These are phyloP conservation scores for Yponomeuta evonymella DNA, from an alignment of 2,888 invertebrate species.

Conservation along the genomic window DNA sequence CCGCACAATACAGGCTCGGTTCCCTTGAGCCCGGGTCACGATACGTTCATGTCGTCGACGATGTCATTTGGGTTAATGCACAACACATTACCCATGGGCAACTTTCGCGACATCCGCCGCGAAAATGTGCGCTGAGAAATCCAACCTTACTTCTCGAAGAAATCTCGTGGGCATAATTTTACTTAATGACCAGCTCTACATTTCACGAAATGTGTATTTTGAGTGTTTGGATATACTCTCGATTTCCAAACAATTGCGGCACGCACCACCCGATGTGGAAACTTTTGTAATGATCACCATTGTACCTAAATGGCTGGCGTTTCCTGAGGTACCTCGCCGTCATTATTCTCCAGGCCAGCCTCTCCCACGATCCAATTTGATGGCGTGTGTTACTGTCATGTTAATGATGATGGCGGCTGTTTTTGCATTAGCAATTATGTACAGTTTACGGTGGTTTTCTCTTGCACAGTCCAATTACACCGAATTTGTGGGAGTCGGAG, in stretches of 20 bases:
- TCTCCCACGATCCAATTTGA: constrained; percentile 71
- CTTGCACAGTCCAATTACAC: constrained; percentile 58
- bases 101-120: constrained; percentile 19
- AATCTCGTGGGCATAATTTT: neutral
- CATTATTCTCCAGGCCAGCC: constrained; percentile 61
- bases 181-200: neutral
- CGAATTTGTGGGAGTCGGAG: constrained; percentile 62
- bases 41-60: neutral
- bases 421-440: constrained; percentile 72
- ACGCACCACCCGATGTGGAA: constrained; percentile 53
- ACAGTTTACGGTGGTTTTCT: constrained; percentile 66
- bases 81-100: constrained; percentile 16
- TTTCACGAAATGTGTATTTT: neutral
- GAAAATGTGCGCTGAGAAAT: neutral
- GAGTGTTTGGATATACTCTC: constrained; percentile 43
- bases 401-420: constrained; percentile 57
- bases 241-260: constrained; percentile 66
- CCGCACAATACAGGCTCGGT: neutral
- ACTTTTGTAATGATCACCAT: constrained; percentile 62
- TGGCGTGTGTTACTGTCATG: constrained; percentile 63
- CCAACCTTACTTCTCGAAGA: neutral
- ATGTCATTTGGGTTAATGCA: constrained; percentile 19
- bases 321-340: constrained; percentile 43
- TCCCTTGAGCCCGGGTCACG: constrained; percentile 1
- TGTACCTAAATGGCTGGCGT: constrained; percentile 49